Evolutionary conservation across 2,888 invertebrate species (phyloP), one percentile per base, ranked within the genome.

Genomic region (Pseudococcus jackbeardsleyi): DNA sequence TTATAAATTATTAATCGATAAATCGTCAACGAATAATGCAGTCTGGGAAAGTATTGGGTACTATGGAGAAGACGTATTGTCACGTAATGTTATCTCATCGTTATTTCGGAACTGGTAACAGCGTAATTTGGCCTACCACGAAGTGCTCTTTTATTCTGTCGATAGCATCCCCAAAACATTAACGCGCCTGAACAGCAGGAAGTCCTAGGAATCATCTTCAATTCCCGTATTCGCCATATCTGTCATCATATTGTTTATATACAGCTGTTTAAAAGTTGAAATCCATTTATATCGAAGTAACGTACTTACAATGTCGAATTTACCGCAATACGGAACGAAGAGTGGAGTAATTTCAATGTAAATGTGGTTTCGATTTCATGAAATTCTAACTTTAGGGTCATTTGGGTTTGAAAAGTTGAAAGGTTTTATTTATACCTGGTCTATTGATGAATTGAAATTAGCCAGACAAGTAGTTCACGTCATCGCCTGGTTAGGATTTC

Each of bases 201-300:
- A 48, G 79, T 88, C 54, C 54, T 15, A 3, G 54, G 46, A 48
- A 82, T 88, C 88, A 88, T 88, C 88, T 88, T 82, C 79, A 88
- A 87, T 77, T n/a, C 54, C 15, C 79, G 50, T 86, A 86, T 88
- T 88, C 82, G 82, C 88, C 48, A 77, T 72, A 87, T 87, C 87
- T 88, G 88, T 88, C 88, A 88, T 88, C 88, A 88, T 88, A 88
- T 82, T 88, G 88, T 88, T 88, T 88, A 79, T 79, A n/a, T 88
- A 88, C 88, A 88, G 88, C 88, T 88, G 88, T 88, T 42, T 88
- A 17, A 50, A 59, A 46, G 46, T 46, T 42, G 79, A 82, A 82
- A 82, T 82, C 46, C 42, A 82, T 82, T 82, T 82, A 82, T 82
- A 46, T 82, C 79, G 79, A 46, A 82, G 19, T 46, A 42, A 42